phyloP scores from a whole-genome alignment of 2,888 invertebrate genomes.

The Drosophila parthenogenetica region DNA sequence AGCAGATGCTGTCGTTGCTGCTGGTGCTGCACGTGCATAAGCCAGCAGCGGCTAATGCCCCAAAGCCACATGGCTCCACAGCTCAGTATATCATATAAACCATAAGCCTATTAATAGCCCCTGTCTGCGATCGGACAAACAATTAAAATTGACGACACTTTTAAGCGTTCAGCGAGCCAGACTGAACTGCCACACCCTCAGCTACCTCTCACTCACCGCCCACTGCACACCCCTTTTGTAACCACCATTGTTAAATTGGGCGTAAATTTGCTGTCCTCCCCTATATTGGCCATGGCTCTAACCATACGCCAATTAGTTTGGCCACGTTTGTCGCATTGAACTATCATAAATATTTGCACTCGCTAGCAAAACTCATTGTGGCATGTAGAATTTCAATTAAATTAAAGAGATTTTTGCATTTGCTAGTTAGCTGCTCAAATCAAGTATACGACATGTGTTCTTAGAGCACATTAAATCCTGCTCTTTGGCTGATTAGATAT shows the following conservation, averaged over 20 bases:
- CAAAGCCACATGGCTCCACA: slow-evolving; percentile 58
- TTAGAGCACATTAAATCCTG: background rate
- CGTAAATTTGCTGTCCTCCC: slow-evolving; percentile 60
- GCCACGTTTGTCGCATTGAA: slow-evolving; percentile 15
- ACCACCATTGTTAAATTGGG: slow-evolving; percentile 63
- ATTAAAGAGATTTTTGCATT: background rate
- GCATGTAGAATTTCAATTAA: slow-evolving; percentile 10
- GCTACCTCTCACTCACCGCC: background rate
- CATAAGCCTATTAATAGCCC: slow-evolving; percentile 78
- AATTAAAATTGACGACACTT: slow-evolving; percentile 78
- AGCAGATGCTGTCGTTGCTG: background rate
- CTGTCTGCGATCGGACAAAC: slow-evolving; percentile 78
- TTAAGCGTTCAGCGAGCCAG: slow-evolving; percentile 48
- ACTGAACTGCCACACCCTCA: background rate
- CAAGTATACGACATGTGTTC: slow-evolving; percentile 8
- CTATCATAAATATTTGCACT: slow-evolving; percentile 9
- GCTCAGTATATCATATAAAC: slow-evolving; percentile 72
- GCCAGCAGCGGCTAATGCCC: slow-evolving; percentile 54
- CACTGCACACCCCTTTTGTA: background rate
- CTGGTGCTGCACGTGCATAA: slow-evolving; percentile 14
- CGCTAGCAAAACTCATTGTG: slow-evolving; percentile 6
- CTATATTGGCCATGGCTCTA: slow-evolving; percentile 34
- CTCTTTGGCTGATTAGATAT: slow-evolving; percentile 2
- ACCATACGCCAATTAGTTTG: slow-evolving; percentile 39
- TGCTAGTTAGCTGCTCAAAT: background rate